phyloP scores from a whole-genome alignment of 2,797 vertebrate genomes.

The Parauchenoglanis ngamensis region DNA sequence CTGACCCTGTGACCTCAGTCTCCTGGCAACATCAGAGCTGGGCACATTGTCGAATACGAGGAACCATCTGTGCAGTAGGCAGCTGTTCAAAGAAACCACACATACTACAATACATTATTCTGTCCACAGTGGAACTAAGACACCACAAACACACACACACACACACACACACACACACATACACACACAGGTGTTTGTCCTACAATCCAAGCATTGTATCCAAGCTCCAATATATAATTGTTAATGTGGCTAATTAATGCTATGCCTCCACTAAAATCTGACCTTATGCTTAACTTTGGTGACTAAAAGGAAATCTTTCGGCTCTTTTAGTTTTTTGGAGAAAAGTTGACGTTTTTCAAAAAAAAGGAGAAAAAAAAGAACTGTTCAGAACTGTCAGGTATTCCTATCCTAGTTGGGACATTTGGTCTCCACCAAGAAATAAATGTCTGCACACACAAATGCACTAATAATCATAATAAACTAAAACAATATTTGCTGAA shows the following conservation, averaged over 20 bases:
- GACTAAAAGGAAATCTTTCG: not conserved
- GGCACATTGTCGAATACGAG: slow-evolving; percentile 21
- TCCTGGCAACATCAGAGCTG: slow-evolving; percentile 27
- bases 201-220: not conserved
- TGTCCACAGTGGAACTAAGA: not conserved
- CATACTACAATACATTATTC: slow-evolving; percentile 1
- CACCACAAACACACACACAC: slow-evolving; percentile 20
- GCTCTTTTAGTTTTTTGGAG: not conserved
- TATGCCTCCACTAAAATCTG: not conserved
- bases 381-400: not conserved
- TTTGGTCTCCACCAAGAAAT: too few relatives aligned
- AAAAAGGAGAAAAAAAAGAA: not conserved
- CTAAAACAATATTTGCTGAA: not conserved
- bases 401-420: not conserved
- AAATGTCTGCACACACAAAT: not conserved
- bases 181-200: not conserved
- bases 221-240: not conserved
- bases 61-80: slow-evolving; percentile 46
- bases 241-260: not conserved
- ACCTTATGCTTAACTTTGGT: too few relatives aligned
- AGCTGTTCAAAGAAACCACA: slow-evolving; percentile 24
- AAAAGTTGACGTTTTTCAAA: not conserved
- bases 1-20: slow-evolving; percentile 32
- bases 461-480: not conserved
- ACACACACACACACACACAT: slow-evolving; percentile 7